Evolutionary conservation across 2,113 vertebrate genomes (phyloP), one percentile per base, ranked within the genome.

Genomic region (Plotosus lineatus): DNA sequence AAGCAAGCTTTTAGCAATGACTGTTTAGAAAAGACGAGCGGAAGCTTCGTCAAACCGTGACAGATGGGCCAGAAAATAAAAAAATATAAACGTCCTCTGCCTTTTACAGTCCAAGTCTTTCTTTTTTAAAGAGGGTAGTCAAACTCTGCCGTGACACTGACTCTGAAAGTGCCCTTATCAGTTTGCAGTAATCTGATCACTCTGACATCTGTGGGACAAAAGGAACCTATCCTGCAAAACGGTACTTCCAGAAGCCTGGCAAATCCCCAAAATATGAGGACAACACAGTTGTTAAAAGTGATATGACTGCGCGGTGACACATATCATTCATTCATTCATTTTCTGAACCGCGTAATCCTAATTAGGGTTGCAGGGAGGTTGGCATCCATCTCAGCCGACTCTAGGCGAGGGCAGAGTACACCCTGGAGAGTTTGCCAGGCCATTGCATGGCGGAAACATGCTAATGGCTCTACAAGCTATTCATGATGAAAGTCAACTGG

Each of bases 111-210:
- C 75, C 71, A 51, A 75, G 55, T 48, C 42, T 84, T 61, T 44
- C 61, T 48, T 68, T 60, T 79, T 75, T 26, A 68, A 66, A 73
- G 51, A 66, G 60, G 60, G 75, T 84, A 60, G 83, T 87, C 81
- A 85, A 85, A 82, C 48, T 50, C 55, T 77, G 40, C 68, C 84
- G 82, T 86, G 78, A 88, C 82, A 72, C 42, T 65, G 78, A 81
- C 86, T 86, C 42, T 69, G 55, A 84, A 69, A 85, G 81, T 76
- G 85, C 85, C 84, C 83, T 86, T 75, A 88, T 92, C 88, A 80
- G 84, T 92, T 89, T 88, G 78, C 74, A 58, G 83, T 89, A 90
- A 94, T 91, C 84, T 90, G 90, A 86, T 92, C 90, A 89, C 75
- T 44, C 60, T 81, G 90, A 89, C 86, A 87, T 90, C 88, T 87